Base-by-base conservation (phyloP, 2,888 invertebrate species). In the Seladonia tumulorum region DNA sequence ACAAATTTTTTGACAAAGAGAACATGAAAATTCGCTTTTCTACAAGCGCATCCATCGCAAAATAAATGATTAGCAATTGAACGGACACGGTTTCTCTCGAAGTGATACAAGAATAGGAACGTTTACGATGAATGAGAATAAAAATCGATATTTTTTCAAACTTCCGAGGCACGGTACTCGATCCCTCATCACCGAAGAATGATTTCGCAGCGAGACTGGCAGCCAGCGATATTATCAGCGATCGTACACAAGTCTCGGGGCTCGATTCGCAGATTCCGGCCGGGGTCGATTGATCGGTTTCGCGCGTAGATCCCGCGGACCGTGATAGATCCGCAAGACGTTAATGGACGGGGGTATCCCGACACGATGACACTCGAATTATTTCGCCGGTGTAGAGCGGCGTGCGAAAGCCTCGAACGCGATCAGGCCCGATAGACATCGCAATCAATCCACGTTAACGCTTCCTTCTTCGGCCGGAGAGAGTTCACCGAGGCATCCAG, bases 261-360 rank as follows among this genome's bases (percentile, higher is more conserved):
- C 60, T 78, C 68, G 81, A 70, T 78, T 75, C 60, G 49, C 70
- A 70, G 77, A 80, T 39, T 68, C 71, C 22, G 14, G 25, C 29
- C 14, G 25, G 60, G 25, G 60, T 14, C 81, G 81, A 81, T 81
- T 81, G 78, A 74, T 80, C 85, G 73, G 45, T 45, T 66, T 72
- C 76, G 75, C 57, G 72, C 68, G 35, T 53, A 25, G 57, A 66
- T 75, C 66, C 14, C 47, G 70, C 39, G 35, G 73, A 70, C 47
- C 57, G 22, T 47, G 42, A 76, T 73, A 45, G 74, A 80, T 70
- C 75, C 60, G 71, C 29, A n/a, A 84, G 86, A 78, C 80, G 74
- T 74, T 83, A 79, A 83, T 83, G 73, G 76, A 79, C 79, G 76
- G 72, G 76, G 18, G 53, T 49, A 75, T 60, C 60, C 71, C 16